Evolutionary conservation across 2,888 invertebrate species (phyloP).

Genomic region (Eupeodes latifasciatus): DNA sequence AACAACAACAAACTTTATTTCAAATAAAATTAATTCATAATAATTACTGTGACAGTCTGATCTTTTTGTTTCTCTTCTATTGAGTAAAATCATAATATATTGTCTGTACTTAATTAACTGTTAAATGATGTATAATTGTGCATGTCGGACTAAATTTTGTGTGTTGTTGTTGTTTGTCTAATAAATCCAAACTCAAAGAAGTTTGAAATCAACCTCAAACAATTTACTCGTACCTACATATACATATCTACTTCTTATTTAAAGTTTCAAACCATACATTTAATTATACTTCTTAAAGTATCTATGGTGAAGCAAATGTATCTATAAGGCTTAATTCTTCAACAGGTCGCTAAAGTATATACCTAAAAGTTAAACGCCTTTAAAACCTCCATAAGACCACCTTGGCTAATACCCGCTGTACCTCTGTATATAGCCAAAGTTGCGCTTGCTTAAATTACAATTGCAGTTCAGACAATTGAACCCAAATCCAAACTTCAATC

Average conservation of each 20-base stretch:
- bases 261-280: conserved; percentile 19
- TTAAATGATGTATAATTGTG: conserved; percentile 44
- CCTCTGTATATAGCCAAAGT: too few relatives aligned
- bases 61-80: background rate
- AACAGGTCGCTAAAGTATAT: background rate
- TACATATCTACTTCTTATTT: conserved; percentile 6
- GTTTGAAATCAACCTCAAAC: background rate
- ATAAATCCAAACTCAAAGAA: conserved; percentile 7
- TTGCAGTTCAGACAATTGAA: conserved; percentile 65
- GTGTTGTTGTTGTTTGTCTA: background rate
- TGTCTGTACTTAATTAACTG: conserved; percentile 47
- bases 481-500: conserved; percentile 64
- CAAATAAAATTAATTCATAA: background rate
- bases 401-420: conserved; percentile 29
- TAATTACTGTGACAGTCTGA: conserved; percentile 7
- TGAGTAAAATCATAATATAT: background rate
- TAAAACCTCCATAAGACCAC: conserved; percentile 21
- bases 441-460: conserved; percentile 33
- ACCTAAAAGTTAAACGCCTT: background rate
- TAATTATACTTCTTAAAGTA: conserved; percentile 45
- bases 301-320: conserved; percentile 29
- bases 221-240: conserved; percentile 11
- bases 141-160: conserved; percentile 39
- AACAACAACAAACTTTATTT: background rate
- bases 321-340: conserved; percentile 31